Conservation (phyloP, 2,888 invertebrate species). For the Panorpa germanica region DNA sequence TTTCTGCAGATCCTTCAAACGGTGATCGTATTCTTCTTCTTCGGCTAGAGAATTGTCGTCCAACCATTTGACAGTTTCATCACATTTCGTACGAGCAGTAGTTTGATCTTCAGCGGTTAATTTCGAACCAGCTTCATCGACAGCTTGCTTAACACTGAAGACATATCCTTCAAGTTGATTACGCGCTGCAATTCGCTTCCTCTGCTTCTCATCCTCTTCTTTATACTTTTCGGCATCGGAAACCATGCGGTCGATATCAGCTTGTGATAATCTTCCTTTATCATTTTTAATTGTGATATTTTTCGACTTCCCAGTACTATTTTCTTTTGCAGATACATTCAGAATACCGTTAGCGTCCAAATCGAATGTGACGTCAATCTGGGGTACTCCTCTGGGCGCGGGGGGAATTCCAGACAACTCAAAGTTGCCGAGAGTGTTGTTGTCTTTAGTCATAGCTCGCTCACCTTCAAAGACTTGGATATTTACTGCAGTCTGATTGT, state of each 20-base stretch:
- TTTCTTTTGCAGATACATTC: conserved; percentile 59
- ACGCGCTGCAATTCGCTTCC: conserved; percentile 44
- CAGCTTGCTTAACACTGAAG: conserved; percentile 50
- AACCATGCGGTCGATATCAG: conserved; percentile 76
- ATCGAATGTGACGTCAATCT: conserved; percentile 63
- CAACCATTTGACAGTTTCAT: conserved; percentile 56
- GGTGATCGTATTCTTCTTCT: conserved; percentile 58
- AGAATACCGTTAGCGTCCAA: conserved; percentile 80
- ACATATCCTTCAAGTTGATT: conserved; percentile 64
- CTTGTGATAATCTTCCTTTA: conserved; percentile 64
- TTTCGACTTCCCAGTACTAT: conserved; percentile 59
- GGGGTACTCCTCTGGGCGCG: conserved; percentile 51
- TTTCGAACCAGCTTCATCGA: conserved; percentile 39
- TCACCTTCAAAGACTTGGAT: conserved; percentile 80
- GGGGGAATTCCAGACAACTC: conserved; percentile 70
- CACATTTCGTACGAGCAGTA: conserved; percentile 44
- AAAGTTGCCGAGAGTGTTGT: conserved; percentile 67
- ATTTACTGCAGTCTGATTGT: conserved; percentile 80
- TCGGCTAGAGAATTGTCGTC: conserved; percentile 63
- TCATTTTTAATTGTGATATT: conserved; percentile 77
- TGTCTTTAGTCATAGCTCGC: conserved; percentile 79
- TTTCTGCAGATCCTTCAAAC: conserved; percentile 52
- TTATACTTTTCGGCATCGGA: conserved; percentile 62
- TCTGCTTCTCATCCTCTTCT: conserved; percentile 51
- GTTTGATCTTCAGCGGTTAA: conserved; percentile 53